Evolutionary conservation across 1,140 invertebrate species (phyloP).

Genomic region (Neocloeon triangulifer): DNA sequence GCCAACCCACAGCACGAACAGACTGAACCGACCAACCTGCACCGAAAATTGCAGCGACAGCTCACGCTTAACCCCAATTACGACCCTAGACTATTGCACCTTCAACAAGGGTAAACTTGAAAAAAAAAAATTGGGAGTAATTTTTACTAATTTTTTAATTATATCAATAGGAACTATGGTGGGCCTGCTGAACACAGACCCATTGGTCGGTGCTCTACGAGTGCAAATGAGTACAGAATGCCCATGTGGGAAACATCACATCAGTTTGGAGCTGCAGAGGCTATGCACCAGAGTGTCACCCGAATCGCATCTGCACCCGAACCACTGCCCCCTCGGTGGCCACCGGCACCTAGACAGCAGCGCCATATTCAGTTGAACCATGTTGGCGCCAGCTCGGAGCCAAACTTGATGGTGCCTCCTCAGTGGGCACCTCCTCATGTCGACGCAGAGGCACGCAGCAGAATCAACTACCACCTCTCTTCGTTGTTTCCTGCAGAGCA

Average conservation of each 20-base stretch:
- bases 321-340: slow-evolving; percentile 15
- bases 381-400: slow-evolving; percentile 4
- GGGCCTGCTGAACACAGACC: slow-evolving; percentile 6
- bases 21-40: slow-evolving; percentile 33
- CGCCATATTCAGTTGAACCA: slow-evolving; percentile 7
- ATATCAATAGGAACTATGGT: too few relatives aligned
- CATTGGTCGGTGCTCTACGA: slow-evolving; percentile 13
- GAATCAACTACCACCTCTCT: slow-evolving; percentile 62
- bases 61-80: slow-evolving; percentile 54
- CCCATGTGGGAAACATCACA: neutral
- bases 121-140: too few relatives aligned
- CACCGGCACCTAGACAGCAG: slow-evolving; percentile 4
- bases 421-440: slow-evolving; percentile 21
- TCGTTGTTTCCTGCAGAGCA: slow-evolving; percentile 74
- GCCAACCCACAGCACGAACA: too few relatives aligned
- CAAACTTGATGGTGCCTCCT: too few relatives aligned
- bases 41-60: slow-evolving; percentile 57
- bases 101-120: too few relatives aligned
- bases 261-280: slow-evolving; percentile 14
- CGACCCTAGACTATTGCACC: slow-evolving; percentile 40
- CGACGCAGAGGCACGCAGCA: slow-evolving; percentile 40
- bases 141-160: too few relatives aligned
- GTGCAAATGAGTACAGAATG: slow-evolving; percentile 1
- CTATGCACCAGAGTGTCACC: slow-evolving; percentile 30
- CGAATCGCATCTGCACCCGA: slow-evolving; percentile 60